Percentiles rank a stretch among this genome's conserved stretches.
phyloP scores from a whole-genome alignment of 2,113 vertebrate genomes.

The Megatriorchis doriae region DNA sequence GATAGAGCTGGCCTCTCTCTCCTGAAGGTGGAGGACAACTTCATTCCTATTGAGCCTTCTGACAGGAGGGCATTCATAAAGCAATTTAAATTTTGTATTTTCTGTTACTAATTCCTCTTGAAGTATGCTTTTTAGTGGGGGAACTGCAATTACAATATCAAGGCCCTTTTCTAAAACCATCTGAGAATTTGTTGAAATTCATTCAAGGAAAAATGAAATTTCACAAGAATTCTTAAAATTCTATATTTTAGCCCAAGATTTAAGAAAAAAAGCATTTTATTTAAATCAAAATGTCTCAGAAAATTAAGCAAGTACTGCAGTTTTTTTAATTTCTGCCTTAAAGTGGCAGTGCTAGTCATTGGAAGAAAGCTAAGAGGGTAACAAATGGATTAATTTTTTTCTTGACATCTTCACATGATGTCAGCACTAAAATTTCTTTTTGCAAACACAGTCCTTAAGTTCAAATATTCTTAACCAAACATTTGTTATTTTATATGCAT shows the following conservation, averaged over 20 bases:
- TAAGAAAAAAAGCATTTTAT: not conserved
- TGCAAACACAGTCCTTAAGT: not conserved
- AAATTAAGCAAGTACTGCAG: not conserved
- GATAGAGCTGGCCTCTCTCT: not conserved
- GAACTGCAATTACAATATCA: not conserved
- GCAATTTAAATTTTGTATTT: not conserved
- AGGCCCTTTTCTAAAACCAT: not conserved
- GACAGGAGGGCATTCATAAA: not conserved
- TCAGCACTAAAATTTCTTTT: not conserved
- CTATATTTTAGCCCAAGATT: not conserved
- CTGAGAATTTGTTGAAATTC: not conserved
- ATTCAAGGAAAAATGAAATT: not conserved
- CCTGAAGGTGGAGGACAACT: not conserved
- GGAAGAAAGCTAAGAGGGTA: not conserved
- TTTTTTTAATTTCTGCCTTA: not conserved
- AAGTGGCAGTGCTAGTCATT: not conserved
- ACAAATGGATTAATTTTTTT: not conserved
- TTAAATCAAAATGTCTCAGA: not conserved
- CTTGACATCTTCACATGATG: not conserved
- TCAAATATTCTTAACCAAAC: not conserved
- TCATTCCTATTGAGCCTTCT: not conserved
- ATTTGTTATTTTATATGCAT: not conserved
- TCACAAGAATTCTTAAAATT: not conserved
- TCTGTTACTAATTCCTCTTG: not conserved
- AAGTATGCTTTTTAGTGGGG: not conserved